Base-by-base conservation (phyloP, 2,113 vertebrate species). In the Coregonus clupeaformis region DNA sequence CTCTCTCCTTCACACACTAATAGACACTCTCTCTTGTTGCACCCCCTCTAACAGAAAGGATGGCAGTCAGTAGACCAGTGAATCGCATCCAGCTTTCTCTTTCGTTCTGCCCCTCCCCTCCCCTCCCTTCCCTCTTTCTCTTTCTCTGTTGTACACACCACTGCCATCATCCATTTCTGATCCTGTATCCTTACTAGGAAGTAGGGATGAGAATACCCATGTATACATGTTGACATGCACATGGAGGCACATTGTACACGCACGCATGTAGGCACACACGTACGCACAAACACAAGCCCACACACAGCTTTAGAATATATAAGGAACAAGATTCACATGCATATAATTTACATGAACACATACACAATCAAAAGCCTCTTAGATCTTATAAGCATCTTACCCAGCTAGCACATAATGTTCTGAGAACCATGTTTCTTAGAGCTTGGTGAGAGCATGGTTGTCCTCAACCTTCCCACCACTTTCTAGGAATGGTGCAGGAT, bases 181-280 rank as follows among this genome's bases (percentile, higher is more conserved):
- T 14, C 52, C 13, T 14, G 52, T 14, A 14, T 18, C 18, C 52
- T 55, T 20, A 55, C 52, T 55, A 20, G 52, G 52, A 20, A 5
- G 20, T 20, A 55, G 52, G 52, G 52, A 55, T 2, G 36, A 42
- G 36, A 42, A 42, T 42, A 18, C 49, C 49, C 16, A 4, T 52
- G 14, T 52, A 52, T 5, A 52, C 49, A 14, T 18, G 49, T 52
- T 52, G 12, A 69, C n/a, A 24, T 12, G n/a, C 42, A 69, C 42
- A 49, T 2, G 14, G 45, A 70, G 12, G 45, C 47, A 45, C 5
- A 52, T 18, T 18, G 49, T 29, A 45, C 64, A 55, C 66, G 13
- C 81, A 68, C 64, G 42, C 67, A 67, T 45, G 42, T 3, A 42
- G 42, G 5, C 73, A 42, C 22, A 69, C 75, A 77, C 20, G 27